Base-by-base conservation (phyloP, 2,888 invertebrate species). In the Pachydiplax longipennis region DNA sequence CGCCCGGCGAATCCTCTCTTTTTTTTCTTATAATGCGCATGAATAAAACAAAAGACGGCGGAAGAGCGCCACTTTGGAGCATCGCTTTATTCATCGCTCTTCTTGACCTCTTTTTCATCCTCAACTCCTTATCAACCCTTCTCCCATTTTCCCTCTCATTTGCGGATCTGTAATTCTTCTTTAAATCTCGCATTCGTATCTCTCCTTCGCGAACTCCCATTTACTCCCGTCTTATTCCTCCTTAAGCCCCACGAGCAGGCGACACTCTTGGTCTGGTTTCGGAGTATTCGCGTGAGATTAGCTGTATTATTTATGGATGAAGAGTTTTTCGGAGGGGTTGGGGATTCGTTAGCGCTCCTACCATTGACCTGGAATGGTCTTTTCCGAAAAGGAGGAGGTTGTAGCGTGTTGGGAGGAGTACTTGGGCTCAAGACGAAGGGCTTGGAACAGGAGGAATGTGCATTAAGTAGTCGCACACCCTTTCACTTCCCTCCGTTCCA, bases 261-360 rank as follows among this genome's bases (percentile, higher is more conserved):
- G 87, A 87, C 87, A 87, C 87, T 61, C 61, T 6, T 48, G 83
- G 83, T 48, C 53, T 37, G 58, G 87, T 58, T 87, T 87, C 37
- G 87, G 87, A 65, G 87, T 25, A 87, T 87, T 87, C 87, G 87
- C 61, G 61, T 87, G 61, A 87, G 87, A 87, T 87, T 87, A 87
- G 87, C 61, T 65, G 87, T 61, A 87, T 87, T 87, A 87, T 87
- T 87, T 87, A 87, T 87, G 87, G 87, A 87, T 37, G 87, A 65
- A 61, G 87, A 65, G 87, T 87, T 87, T 87, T 87, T 87, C 37
- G 37, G 87, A 31, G 37, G 37, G n/a, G 22, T 58, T 10, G 61
- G 6, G 44, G 35, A 22, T 81, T 37, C 37, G 37, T 87, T 35
- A 61, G n/a, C 35, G 37, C 73, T 73, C 73, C 31, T 18, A 5